Base-by-base conservation (phyloP, 1,140 invertebrate genomes). In the Druon quercuslanigerum region DNA sequence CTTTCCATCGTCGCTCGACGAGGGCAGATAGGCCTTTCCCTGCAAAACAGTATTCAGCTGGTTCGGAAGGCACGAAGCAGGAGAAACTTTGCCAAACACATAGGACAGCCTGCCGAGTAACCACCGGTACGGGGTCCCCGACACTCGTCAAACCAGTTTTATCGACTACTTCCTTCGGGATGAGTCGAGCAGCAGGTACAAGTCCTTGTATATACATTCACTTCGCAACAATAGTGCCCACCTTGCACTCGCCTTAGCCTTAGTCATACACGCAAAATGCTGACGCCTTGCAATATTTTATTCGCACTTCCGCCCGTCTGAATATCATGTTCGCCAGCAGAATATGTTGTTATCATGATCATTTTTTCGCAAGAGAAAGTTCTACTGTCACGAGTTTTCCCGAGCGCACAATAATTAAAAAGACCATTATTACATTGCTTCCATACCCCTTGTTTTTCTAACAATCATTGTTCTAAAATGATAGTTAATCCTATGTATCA, bases 81-180 rank as follows among this genome's bases (percentile, higher is more conserved):
- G 79, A 78, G 77, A 82, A 84, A 79, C 74, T 74, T 74, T 60
- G 77, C 73, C 83, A 81, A 83, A 83, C 80, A 79, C 75, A 83
- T 73, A 66, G 83, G 83, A 77, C 83, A 75, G 83, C 79, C 80
- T 81, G 74, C 81, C 74, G 74, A 72, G 84, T 83, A 80, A 85
- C 83, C 81, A 75, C 51, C 77, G 78, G 83, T 77, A 79, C 82
- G 83, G 77, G 85, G 82, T 85, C 82, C 76, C 82, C 80, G 86
- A 82, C 85, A 90, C 89, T 82, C 88, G 90, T 91, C 89, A 91
- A 90, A 91, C 90, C 89, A 90, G 90, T 91, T 91, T 90, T 88
- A 89, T 90, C 88, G 85, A 88, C 87, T 87, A 90, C 87, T 91
- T 91, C 88, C 90, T 90, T 84, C 84, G 80, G 84, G 89, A 90